Evolutionary conservation across 2,113 vertebrate genomes (phyloP).

Genomic region (Plecotus auritus): DNA sequence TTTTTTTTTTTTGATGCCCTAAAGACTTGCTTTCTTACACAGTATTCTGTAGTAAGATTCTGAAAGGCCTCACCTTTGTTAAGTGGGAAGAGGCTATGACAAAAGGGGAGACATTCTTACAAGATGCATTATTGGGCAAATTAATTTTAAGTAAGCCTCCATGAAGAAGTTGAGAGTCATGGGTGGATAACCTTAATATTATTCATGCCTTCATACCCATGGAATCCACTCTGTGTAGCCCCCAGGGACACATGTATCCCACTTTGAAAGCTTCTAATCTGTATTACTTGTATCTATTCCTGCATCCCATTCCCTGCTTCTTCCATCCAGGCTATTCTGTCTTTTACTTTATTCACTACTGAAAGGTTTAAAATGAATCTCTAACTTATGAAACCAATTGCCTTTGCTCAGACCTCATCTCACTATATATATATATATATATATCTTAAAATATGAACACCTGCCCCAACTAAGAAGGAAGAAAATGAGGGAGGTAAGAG

Average conservation of each 20-base stretch:
- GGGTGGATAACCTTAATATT: not conserved
- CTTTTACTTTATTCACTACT: not conserved
- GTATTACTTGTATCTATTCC: not conserved
- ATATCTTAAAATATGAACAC: not conserved
- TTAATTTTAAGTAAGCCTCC: not conserved
- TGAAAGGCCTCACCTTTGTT: not conserved
- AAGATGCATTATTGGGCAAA: not conserved
- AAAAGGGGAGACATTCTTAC: not conserved
- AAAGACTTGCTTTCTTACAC: not conserved
- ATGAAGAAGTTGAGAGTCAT: not conserved
- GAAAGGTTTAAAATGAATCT: not conserved
- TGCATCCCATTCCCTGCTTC: not conserved
- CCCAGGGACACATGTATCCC: not conserved
- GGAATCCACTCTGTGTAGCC: not conserved
- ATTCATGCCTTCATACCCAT: not conserved
- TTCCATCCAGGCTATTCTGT: not conserved
- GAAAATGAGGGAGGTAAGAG: not conserved
- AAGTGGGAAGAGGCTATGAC: not conserved
- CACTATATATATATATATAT: not conserved
- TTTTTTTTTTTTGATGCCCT: not conserved
- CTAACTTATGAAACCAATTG: not conserved
- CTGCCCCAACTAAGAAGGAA: not conserved
- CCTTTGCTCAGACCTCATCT: not conserved
- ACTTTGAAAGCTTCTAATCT: not conserved
- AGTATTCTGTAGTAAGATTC: not conserved